Conservation (phyloP, 2,797 vertebrate species). For the Enoplosus armatus region DNA sequence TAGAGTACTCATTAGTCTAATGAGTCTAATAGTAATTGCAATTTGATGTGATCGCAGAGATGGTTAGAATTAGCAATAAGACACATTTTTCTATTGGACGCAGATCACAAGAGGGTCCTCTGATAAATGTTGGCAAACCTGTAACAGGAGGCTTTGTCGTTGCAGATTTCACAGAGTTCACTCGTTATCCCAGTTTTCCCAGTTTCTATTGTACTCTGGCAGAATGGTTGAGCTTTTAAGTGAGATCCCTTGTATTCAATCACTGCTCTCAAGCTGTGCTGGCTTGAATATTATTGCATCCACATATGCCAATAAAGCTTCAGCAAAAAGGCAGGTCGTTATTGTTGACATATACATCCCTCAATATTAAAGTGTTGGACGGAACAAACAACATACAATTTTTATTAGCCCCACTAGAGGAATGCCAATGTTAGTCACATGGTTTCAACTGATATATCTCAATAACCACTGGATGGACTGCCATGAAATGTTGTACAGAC, state of each 20-base stretch:
- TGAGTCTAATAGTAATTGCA: neutral
- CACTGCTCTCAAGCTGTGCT: neutral
- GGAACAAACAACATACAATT: neutral
- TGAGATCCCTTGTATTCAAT: neutral
- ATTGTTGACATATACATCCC: neutral
- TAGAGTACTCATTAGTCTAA: neutral
- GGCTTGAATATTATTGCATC: neutral
- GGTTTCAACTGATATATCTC: neutral
- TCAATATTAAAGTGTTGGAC: conserved; percentile 1
- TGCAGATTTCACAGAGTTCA: neutral
- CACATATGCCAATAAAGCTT: neutral
- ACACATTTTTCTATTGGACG: neutral
- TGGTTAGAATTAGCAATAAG: neutral
- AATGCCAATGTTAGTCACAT: neutral
- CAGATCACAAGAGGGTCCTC: neutral
- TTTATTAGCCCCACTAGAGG: neutral
- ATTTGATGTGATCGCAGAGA: neutral
- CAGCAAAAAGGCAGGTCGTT: neutral
- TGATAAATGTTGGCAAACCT: neutral
- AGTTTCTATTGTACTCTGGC: neutral
- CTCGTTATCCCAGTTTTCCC: neutral
- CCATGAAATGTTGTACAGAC: neutral
- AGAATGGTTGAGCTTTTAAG: neutral
- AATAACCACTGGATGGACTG: neutral
- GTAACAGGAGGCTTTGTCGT: neutral